phyloP scores from a whole-genome alignment of 2,113 vertebrate genomes.

The Smithornis capensis region DNA sequence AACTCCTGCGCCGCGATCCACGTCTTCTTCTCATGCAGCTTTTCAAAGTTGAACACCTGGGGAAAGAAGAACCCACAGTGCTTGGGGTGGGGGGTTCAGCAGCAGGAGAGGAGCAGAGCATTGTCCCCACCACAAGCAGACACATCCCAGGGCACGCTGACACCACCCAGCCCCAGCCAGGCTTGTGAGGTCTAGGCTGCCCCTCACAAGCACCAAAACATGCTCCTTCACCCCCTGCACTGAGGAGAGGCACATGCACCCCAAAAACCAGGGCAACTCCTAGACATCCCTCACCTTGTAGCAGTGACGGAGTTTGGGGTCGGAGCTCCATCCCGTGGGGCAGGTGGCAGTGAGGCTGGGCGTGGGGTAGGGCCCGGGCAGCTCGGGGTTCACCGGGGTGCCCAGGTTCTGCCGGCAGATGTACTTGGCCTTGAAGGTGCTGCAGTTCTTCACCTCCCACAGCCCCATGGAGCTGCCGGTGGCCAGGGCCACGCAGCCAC shows the following conservation, averaged over 20 bases:
- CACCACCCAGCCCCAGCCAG: background rate
- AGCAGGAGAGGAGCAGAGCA: background rate
- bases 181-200: fast-evolving
- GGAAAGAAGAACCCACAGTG: background rate
- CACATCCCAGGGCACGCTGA: fast-evolving
- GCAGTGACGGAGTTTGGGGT: conserved; percentile 85
- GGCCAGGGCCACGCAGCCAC: conserved; percentile 89
- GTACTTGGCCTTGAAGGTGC: conserved; percentile 85
- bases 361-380: conserved; percentile 81
- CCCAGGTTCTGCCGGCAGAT: conserved; percentile 91
- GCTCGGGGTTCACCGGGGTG: conserved; percentile 79
- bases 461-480: conserved; percentile 86
- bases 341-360: conserved; percentile 87
- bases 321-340: conserved; percentile 85
- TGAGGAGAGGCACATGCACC: fast-evolving
- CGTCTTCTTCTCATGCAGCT: conserved; percentile 83
- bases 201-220: background rate
- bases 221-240: background rate
- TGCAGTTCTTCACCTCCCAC: conserved; percentile 91
- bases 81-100: background rate
- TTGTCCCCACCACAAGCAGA: fast-evolving
- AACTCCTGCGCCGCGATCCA: conserved; percentile 88
- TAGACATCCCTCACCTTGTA: conserved; percentile 84
- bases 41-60: conserved; percentile 87
- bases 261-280: fast-evolving